Evolutionary conservation across 1,140 invertebrate species (phyloP).

Genomic region (Apis mellifera): Amel_HAv3.1 CM009933.2:13580501-13581000

Average conservation of each 20-base stretch:
- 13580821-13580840: constrained; percentile 51
- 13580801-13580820: constrained; percentile 46
- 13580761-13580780: background rate
- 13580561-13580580: constrained; percentile 47
- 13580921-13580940: constrained; percentile 29
- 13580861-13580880: constrained; percentile 52
- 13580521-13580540: constrained; percentile 9
- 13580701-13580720: too few species aligned
- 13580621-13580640: constrained; percentile 21
- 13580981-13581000: constrained; percentile 9
- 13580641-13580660: constrained; percentile 9
- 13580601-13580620: background rate
- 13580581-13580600: constrained; percentile 12
- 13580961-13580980: background rate
- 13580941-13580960: background rate
- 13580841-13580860: constrained; percentile 42
- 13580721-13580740: background rate
- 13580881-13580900: constrained; percentile 47
- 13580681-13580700: too few species aligned
- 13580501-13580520: constrained; percentile 28
- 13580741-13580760: background rate
- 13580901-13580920: constrained; percentile 44
- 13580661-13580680: constrained; percentile 40
- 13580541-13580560: constrained; percentile 30
- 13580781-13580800: constrained; percentile 12